These are phyloP conservation scores for Rhinichthys osculus DNA, from an alignment of 2,797 vertebrate species.

Conservation along the genomic window DNA sequence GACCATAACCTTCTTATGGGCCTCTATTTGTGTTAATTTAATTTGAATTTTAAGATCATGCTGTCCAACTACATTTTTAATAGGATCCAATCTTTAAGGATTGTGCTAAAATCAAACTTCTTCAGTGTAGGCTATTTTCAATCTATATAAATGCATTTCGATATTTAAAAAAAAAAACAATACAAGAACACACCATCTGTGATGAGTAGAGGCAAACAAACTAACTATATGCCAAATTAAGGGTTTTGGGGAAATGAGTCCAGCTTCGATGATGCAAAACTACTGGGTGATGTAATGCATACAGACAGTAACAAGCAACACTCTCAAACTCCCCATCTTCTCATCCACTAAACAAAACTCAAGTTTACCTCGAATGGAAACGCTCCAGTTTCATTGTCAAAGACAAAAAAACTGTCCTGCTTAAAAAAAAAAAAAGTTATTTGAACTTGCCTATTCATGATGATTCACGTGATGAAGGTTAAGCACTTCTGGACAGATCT, in stretches of 20 bases:
- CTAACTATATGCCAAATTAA: slow-evolving; percentile 5
- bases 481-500: slow-evolving; percentile 3
- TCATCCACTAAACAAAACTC: neutral
- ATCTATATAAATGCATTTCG: neutral
- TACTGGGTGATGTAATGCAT: slow-evolving; percentile 1
- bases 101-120: neutral
- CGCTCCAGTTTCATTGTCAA: neutral
- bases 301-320: neutral
- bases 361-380: neutral
- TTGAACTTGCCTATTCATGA: slow-evolving; percentile 4
- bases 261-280: neutral
- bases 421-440: neutral
- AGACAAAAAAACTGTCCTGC: neutral
- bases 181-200: slow-evolving; percentile 9
- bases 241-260: neutral
- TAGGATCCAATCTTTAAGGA: neutral
- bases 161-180: neutral
- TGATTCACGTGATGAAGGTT: slow-evolving; percentile 5
- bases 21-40: slow-evolving; percentile 17
- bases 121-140: slow-evolving; percentile 40
- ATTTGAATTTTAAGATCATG: slow-evolving; percentile 48
- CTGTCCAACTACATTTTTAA: slow-evolving; percentile 8
- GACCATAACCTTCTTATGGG: slow-evolving; percentile 58
- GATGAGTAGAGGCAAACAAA: slow-evolving; percentile 15
- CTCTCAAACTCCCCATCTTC: neutral